These are phyloP conservation scores for Lordiphosa fenestrarum DNA, from an alignment of 2,888 invertebrate species.

Conservation along the genomic window DNA sequence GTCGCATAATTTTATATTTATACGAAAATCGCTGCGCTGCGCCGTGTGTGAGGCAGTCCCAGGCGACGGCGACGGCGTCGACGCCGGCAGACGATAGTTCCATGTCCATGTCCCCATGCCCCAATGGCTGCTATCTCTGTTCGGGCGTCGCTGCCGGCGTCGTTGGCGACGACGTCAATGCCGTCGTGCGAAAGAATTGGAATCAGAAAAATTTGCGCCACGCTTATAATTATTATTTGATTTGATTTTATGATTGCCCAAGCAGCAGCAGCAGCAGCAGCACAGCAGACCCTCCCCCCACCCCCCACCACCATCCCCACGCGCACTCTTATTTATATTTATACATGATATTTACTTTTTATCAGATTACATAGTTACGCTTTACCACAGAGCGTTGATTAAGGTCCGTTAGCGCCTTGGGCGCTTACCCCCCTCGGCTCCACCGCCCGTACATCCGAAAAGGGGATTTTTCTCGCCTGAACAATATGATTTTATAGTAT, in stretches of 20 bases:
- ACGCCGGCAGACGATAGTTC: conserved; percentile 23
- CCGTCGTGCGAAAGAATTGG: conserved; percentile 33
- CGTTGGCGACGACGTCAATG: conserved; percentile 43
- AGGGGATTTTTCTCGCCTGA: conserved; percentile 25
- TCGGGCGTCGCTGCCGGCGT: not conserved
- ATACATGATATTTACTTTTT: conserved; percentile 20
- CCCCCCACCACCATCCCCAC: not conserved
- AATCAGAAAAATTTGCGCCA: conserved; percentile 34
- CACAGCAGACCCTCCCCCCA: not conserved
- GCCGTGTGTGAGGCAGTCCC: conserved; percentile 53
- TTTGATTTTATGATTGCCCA: conserved; percentile 42
- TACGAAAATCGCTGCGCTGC: conserved; percentile 49
- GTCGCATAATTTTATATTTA: conserved; percentile 67
- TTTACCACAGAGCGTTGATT: not conserved
- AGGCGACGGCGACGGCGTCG: conserved; percentile 32
- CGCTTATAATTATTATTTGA: conserved; percentile 60
- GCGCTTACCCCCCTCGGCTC: not conserved
- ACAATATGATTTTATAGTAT: conserved; percentile 13
- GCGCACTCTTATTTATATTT: conserved; percentile 5
- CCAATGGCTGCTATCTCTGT: conserved; percentile 13
- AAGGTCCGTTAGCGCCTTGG: conserved; percentile 4
- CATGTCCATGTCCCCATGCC: conserved; percentile 13
- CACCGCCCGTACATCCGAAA: conserved; percentile 1
- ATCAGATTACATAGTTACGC: conserved; percentile 18
- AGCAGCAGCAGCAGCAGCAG: conserved; percentile 2